phyloP scores from a whole-genome alignment of 2,888 invertebrate species.

The Leptopilina myrica region DNA sequence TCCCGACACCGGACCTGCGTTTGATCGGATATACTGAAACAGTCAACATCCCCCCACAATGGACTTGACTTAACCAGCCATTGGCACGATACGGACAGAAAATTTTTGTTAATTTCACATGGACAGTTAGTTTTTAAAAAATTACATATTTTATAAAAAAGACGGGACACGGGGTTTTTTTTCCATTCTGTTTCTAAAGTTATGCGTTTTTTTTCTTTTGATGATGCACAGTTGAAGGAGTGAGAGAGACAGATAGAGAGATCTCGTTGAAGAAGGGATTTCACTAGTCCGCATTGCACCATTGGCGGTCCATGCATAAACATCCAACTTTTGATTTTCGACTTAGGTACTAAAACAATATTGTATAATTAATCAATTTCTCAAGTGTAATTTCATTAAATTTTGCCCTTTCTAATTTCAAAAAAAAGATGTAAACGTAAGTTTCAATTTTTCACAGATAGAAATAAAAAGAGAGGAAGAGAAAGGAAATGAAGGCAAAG shows the following conservation, averaged over 20 bases:
- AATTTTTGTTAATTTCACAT: conserved; percentile 35
- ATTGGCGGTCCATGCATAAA: conserved; percentile 67
- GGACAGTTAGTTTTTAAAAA: conserved; percentile 33
- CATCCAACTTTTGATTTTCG: conserved; percentile 35
- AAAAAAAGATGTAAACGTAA: not conserved
- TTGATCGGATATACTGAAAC: conserved; percentile 88
- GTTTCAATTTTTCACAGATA: not conserved
- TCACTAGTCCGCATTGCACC: conserved; percentile 71
- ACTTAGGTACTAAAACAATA: conserved; percentile 39
- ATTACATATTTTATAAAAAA: not conserved
- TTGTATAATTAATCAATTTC: not conserved
- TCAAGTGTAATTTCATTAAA: not conserved
- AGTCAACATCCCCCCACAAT: conserved; percentile 72
- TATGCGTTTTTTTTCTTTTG: not conserved
- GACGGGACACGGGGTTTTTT: not conserved
- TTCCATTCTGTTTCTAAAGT: not conserved
- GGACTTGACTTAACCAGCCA: conserved; percentile 72
- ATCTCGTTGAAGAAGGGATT: not conserved
- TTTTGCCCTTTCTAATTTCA: not conserved
- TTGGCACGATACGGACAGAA: conserved; percentile 71
- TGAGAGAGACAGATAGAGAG: not conserved
- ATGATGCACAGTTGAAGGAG: not conserved
- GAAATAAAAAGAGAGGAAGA: not conserved
- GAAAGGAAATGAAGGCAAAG: not conserved
- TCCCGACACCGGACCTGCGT: conserved; percentile 82